Evolutionary conservation across 2,113 vertebrate genomes (phyloP).

Genomic region (Telmatochromis bifrenatus): DNA sequence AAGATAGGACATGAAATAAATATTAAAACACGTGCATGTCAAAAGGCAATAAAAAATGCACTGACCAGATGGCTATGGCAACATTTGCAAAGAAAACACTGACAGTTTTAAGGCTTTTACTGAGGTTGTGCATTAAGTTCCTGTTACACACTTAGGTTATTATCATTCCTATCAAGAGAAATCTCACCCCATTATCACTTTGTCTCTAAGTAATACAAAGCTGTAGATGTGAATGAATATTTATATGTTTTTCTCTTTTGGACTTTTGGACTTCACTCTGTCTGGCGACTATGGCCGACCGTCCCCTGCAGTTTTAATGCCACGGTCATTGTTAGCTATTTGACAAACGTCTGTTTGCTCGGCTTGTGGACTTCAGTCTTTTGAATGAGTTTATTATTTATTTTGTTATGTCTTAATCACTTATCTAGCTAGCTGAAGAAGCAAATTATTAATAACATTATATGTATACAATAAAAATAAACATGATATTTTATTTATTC

Average conservation of each 20-base stretch:
- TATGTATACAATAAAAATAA: background rate
- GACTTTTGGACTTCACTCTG: background rate
- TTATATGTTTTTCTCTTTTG: background rate
- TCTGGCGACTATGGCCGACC: background rate
- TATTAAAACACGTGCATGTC: background rate
- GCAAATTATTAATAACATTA: background rate
- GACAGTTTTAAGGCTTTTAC: background rate
- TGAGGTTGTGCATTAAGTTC: background rate
- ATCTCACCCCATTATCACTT: background rate
- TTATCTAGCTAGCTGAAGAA: background rate
- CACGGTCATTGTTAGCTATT: background rate
- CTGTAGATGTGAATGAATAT: background rate
- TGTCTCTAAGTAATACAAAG: background rate
- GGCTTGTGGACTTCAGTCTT: background rate
- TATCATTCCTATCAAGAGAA: background rate
- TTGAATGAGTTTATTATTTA: background rate
- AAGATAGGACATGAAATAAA: background rate
- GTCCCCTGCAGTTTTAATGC: background rate
- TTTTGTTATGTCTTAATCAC: background rate
- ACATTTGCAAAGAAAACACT: background rate
- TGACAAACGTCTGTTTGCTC: background rate
- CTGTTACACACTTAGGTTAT: background rate
- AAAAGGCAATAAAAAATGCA: background rate
- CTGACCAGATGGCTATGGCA: background rate
- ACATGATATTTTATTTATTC: background rate